phyloP scores from a whole-genome alignment of 2,797 vertebrate genomes.

The Todus mexicanus region DNA sequence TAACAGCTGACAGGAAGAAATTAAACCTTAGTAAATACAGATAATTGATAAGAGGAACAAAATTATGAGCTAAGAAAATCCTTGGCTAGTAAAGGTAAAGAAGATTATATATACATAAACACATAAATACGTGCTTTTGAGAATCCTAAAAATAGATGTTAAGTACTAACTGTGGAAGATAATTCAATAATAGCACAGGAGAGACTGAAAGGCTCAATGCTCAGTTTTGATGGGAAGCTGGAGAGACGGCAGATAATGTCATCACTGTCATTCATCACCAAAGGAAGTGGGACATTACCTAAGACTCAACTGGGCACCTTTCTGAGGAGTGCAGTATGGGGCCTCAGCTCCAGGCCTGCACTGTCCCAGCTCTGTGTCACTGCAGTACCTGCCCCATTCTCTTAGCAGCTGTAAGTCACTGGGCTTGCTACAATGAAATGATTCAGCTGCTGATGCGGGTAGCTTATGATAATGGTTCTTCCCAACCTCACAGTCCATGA shows the following conservation, averaged over 20 bases:
- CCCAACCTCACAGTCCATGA: background rate
- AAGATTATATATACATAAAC: background rate
- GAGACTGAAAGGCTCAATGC: background rate
- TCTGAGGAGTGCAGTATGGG: background rate
- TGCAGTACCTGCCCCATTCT: accelerated
- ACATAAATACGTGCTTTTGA: background rate
- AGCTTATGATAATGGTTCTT: background rate
- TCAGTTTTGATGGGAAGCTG: background rate
- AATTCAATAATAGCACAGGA: background rate
- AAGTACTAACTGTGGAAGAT: background rate
- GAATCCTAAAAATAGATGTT: background rate
- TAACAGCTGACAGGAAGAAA: background rate
- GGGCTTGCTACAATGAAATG: background rate
- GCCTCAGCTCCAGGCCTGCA: background rate
- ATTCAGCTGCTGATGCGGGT: background rate
- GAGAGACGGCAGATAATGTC: background rate
- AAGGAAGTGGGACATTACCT: background rate
- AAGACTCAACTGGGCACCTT: background rate
- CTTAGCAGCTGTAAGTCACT: background rate
- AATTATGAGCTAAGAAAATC: background rate
- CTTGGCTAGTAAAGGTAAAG: background rate
- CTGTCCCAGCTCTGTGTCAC: background rate
- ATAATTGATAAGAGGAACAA: background rate
- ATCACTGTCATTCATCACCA: background rate
- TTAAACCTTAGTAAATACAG: background rate